phyloP scores from a whole-genome alignment of 2,888 invertebrate genomes.

The Isotomurus palustris region DNA sequence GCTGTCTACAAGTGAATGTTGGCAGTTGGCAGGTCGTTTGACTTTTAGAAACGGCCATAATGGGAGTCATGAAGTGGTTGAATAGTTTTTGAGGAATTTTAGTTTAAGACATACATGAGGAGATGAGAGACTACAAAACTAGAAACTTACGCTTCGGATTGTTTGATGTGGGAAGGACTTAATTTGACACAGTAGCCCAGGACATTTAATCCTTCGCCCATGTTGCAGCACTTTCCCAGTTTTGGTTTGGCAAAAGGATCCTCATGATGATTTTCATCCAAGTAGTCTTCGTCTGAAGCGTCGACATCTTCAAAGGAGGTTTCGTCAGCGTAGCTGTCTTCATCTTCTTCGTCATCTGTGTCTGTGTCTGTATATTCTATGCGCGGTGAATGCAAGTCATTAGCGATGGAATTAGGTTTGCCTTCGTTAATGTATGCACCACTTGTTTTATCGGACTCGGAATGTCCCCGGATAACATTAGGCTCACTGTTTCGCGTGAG shows the following conservation, averaged over 20 bases:
- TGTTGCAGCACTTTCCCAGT: conserved; percentile 43
- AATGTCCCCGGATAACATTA: conserved; percentile 12
- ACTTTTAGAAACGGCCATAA: too few species aligned
- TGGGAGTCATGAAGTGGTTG: too few species aligned
- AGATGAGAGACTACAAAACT: neutral
- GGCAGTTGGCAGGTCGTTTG: too few species aligned
- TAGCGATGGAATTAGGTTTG: conserved; percentile 15
- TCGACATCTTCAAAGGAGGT: conserved; percentile 7
- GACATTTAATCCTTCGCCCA: conserved; percentile 34
- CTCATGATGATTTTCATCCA: conserved; percentile 19
- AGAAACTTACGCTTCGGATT: neutral
- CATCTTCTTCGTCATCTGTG: conserved; percentile 25
- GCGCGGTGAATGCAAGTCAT: conserved; percentile 30
- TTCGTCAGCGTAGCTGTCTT: conserved; percentile 25
- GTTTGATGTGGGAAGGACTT: conserved; percentile 14
- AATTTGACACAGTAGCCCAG: conserved; percentile 30
- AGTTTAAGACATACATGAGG: too few species aligned
- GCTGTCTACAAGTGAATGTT: too few species aligned
- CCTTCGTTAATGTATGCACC: conserved; percentile 7
- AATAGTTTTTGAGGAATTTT: too few species aligned
- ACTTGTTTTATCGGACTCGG: neutral
- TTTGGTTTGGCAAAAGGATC: conserved; percentile 21
- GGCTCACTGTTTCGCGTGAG: conserved; percentile 10
- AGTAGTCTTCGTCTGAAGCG: conserved; percentile 20
- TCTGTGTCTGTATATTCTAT: conserved; percentile 19